These are phyloP conservation scores for Drosophila longiperda DNA, from an alignment of 2,888 invertebrate species.

Conservation along the genomic window DNA sequence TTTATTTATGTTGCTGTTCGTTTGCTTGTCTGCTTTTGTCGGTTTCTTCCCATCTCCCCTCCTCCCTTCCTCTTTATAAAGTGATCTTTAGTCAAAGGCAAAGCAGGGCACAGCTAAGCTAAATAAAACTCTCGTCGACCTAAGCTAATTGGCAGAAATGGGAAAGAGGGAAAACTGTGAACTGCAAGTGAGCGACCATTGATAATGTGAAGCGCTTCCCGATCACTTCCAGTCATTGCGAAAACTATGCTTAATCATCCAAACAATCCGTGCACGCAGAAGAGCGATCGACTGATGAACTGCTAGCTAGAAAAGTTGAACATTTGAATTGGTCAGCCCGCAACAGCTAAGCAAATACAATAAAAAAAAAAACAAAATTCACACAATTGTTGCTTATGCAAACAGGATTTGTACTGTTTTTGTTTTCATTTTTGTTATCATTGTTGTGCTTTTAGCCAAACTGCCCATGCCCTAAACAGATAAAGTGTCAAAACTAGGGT, in stretches of 20 bases:
- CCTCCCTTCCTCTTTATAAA: not conserved
- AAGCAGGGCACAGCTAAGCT: constrained; percentile 26
- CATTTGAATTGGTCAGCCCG: constrained; percentile 44
- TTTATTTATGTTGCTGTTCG: constrained; percentile 43
- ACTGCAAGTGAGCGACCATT: constrained; percentile 16
- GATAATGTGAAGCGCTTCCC: constrained; percentile 13
- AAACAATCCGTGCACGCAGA: constrained; percentile 24
- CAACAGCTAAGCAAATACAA: constrained; percentile 41
- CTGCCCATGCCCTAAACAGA: constrained; percentile 22
- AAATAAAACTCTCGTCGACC: constrained; percentile 36
- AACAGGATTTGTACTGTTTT: constrained; percentile 62
- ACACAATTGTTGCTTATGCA: constrained; percentile 68
- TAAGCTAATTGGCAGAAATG: constrained; percentile 45
- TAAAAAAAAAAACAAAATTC: constrained; percentile 15
- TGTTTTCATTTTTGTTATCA: constrained; percentile 24
- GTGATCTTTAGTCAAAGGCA: constrained; percentile 36
- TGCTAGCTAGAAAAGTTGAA: constrained; percentile 6
- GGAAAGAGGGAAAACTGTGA: constrained; percentile 13
- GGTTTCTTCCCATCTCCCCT: constrained; percentile 30
- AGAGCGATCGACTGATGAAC: constrained; percentile 30
- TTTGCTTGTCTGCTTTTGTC: constrained; percentile 35
- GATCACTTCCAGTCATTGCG: constrained; percentile 16
- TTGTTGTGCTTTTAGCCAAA: constrained; percentile 25
- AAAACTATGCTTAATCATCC: constrained; percentile 48
- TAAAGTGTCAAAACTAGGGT: not conserved